Percentiles rank a stretch among this genome's conserved stretches.
phyloP scores from a whole-genome alignment of 2,888 invertebrate genomes.

The Lepas anatifera region DNA sequence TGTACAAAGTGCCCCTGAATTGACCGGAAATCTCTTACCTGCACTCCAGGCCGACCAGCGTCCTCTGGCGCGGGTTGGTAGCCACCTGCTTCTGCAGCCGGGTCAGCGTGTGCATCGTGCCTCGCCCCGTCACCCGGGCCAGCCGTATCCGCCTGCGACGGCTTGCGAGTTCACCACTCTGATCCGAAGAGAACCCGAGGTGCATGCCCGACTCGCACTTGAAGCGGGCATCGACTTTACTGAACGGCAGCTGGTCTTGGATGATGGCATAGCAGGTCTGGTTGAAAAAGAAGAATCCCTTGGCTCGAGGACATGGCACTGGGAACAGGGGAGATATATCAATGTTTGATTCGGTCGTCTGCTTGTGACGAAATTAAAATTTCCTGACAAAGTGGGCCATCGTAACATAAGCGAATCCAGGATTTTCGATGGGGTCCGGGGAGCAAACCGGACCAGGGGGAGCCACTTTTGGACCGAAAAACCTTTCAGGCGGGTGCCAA shows the following conservation, averaged over 20 bases:
- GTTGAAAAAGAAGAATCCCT: background rate
- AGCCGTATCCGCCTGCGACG: background rate
- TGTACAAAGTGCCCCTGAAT: too few relatives aligned
- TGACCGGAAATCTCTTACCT: too few relatives aligned
- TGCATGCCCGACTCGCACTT: slow-evolving; percentile 8
- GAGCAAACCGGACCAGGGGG: too few relatives aligned
- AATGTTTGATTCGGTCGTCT: too few relatives aligned
- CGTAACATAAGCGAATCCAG: too few relatives aligned
- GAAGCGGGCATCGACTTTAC: background rate
- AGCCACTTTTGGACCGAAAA: too few relatives aligned
- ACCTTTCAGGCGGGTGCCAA: too few relatives aligned
- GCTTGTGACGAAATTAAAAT: too few relatives aligned
- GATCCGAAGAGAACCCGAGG: background rate
- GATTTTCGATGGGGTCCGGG: too few relatives aligned
- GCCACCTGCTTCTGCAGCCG: background rate
- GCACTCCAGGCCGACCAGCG: background rate
- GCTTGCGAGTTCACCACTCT: too few relatives aligned
- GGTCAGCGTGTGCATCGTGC: background rate
- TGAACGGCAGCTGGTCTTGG: background rate
- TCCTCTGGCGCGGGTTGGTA: background rate
- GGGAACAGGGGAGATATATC: background rate
- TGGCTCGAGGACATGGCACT: background rate
- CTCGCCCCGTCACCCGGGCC: background rate
- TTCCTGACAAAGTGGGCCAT: too few relatives aligned
- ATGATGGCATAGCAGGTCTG: background rate